phyloP scores from a whole-genome alignment of 2,888 invertebrate species.

The Diarsia dahlii region DNA sequence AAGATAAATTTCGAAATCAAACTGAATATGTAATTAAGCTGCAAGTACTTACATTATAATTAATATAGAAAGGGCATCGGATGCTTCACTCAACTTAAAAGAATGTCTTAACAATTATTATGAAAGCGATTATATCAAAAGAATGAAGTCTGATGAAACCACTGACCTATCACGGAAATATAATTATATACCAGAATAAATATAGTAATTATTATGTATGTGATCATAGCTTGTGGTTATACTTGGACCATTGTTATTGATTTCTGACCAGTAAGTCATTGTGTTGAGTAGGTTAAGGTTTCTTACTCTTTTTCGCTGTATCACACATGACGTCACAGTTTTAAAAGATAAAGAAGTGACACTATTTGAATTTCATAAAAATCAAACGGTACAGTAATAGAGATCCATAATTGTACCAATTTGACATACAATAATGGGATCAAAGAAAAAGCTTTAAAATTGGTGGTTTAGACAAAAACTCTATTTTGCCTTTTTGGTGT shows the following conservation, averaged over 20 bases:
- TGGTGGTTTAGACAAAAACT: no score
- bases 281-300: conserved; percentile 1
- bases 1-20: conserved; percentile 5
- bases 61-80: conserved; percentile 36
- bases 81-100: conserved; percentile 19
- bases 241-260: neutral
- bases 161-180: conserved; percentile 57
- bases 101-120: conserved; percentile 36
- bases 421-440: no score
- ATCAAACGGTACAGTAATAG: no score
- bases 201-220: conserved; percentile 7
- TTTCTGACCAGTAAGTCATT: neutral
- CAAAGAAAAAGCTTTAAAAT: no score
- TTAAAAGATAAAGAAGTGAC: no score
- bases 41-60: conserved; percentile 18
- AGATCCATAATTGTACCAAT: no score
- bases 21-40: conserved; percentile 4
- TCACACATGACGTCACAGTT: no score
- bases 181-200: conserved; percentile 42
- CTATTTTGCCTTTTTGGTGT: no score
- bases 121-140: conserved; percentile 34
- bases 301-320: no score
- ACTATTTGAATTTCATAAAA: no score
- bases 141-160: conserved; percentile 31
- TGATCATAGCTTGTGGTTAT: neutral